Evolutionary conservation across 2,888 invertebrate genomes (phyloP).

Genomic region (Orthosia cruda): DNA sequence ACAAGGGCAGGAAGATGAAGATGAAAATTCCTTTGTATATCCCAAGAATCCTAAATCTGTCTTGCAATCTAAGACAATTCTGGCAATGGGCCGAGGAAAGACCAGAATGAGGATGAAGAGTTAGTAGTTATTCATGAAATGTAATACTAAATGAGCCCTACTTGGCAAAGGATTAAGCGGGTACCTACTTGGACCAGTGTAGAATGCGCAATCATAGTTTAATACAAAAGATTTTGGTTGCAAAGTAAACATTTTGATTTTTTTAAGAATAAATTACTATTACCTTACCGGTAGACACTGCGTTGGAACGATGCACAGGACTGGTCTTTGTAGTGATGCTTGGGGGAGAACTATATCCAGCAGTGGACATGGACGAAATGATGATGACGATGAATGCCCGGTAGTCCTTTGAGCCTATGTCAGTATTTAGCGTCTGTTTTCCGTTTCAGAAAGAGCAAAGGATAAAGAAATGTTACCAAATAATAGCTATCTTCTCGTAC

Average conservation of each 20-base stretch:
- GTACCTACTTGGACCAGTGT: conserved; percentile 4
- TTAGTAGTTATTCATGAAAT: conserved; percentile 10
- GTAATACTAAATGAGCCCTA: conserved; percentile 16
- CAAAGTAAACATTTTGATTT: background rate
- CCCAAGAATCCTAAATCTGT: background rate
- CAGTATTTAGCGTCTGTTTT: background rate
- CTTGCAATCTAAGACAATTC: conserved; percentile 16
- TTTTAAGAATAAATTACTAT: too few species aligned
- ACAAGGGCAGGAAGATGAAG: background rate
- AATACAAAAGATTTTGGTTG: background rate
- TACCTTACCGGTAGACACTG: too few species aligned
- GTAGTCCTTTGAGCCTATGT: background rate
- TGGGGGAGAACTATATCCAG: background rate
- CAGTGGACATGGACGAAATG: background rate
- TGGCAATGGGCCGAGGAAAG: conserved; percentile 39
- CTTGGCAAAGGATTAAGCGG: conserved; percentile 29
- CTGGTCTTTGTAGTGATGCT: background rate
- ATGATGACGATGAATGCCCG: background rate
- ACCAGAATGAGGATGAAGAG: conserved; percentile 15
- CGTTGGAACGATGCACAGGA: too few species aligned
- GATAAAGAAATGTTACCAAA: background rate
- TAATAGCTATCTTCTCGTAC: background rate
- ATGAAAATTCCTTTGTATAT: background rate
- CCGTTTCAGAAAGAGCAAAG: background rate
- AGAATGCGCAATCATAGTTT: conserved; percentile 7